Conservation (phyloP, 2,888 invertebrate genomes). For the Sinelater perroti region DNA sequence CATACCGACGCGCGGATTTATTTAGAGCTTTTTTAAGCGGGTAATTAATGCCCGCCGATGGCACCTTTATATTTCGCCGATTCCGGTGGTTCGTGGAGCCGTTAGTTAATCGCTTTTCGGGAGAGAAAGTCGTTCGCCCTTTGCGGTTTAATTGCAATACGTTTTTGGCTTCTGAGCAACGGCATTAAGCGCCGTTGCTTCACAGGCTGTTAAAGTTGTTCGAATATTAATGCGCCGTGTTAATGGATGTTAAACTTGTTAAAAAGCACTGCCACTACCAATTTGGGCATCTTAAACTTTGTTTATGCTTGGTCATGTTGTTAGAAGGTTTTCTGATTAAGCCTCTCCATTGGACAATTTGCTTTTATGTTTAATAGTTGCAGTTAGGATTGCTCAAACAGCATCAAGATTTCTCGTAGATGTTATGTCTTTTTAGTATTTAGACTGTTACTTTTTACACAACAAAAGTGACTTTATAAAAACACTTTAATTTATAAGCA, state of each 20-base stretch:
- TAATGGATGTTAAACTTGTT: background rate
- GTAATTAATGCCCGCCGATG: slow-evolving; percentile 25
- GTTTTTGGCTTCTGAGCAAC: too few species aligned
- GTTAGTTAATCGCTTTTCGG: slow-evolving; percentile 15
- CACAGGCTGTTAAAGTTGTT: slow-evolving; percentile 13
- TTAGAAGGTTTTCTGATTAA: slow-evolving; percentile 2
- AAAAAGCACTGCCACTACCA: background rate
- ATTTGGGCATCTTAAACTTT: slow-evolving; percentile 1
- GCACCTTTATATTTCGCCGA: slow-evolving; percentile 22
- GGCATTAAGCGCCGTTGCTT: too few species aligned
- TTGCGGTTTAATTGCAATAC: too few species aligned
- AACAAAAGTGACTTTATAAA: too few species aligned
- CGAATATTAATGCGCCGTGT: slow-evolving; percentile 5
- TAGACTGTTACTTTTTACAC: too few species aligned
- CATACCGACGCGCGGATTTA: slow-evolving; percentile 20
- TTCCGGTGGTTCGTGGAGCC: slow-evolving; percentile 12
- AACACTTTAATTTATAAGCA: too few species aligned
- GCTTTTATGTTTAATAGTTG: background rate
- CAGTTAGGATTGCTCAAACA: background rate
- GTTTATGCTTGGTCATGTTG: background rate
- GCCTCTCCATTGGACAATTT: background rate
- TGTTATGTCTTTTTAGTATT: too few species aligned
- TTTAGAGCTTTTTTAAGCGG: slow-evolving; percentile 22
- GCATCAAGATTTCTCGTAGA: slow-evolving; percentile 12
- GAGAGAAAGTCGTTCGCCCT: too few species aligned